A percentile compares a stretch with the other conserved stretches of the same genome.
phyloP scores from a whole-genome alignment of 2,113 vertebrate species.

The Ondatra zibethicus region DNA sequence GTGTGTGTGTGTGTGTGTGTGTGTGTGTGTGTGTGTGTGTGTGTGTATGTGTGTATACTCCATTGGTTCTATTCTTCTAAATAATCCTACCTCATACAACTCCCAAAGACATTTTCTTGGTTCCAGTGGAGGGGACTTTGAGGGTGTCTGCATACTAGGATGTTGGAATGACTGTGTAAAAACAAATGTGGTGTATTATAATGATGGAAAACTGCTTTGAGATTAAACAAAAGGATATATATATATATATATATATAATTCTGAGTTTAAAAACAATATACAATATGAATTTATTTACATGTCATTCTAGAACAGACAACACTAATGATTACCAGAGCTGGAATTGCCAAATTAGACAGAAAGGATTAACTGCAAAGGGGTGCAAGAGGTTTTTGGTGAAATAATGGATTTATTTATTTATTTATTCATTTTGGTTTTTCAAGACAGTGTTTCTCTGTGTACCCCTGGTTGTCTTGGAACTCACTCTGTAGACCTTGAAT shows the following conservation, averaged over 20 bases:
- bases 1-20: neutral
- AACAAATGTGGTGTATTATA: neutral
- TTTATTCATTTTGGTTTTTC: neutral
- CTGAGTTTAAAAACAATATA: neutral
- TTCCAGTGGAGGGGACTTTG: neutral
- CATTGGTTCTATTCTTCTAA: neutral
- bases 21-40: no score
- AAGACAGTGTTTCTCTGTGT: neutral
- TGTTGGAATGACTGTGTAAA: neutral
- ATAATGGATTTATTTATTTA: neutral
- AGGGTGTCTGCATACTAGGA: neutral
- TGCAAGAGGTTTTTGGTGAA: neutral
- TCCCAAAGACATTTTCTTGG: neutral
- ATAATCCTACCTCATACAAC: neutral
- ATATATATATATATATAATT: neutral
- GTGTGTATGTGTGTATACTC: no score
- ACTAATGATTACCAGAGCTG: neutral
- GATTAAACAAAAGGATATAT: neutral
- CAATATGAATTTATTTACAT: neutral
- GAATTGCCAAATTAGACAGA: neutral
- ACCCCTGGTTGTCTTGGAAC: neutral
- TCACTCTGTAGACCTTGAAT: neutral
- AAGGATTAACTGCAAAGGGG: neutral
- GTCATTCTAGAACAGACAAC: conserved; percentile 25
- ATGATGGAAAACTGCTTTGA: neutral